A percentile compares a stretch with the other conserved stretches of the same genome.
Evolutionary conservation across 2,797 vertebrate species (phyloP).

Genomic region (Phalanger gymnotis): DNA sequence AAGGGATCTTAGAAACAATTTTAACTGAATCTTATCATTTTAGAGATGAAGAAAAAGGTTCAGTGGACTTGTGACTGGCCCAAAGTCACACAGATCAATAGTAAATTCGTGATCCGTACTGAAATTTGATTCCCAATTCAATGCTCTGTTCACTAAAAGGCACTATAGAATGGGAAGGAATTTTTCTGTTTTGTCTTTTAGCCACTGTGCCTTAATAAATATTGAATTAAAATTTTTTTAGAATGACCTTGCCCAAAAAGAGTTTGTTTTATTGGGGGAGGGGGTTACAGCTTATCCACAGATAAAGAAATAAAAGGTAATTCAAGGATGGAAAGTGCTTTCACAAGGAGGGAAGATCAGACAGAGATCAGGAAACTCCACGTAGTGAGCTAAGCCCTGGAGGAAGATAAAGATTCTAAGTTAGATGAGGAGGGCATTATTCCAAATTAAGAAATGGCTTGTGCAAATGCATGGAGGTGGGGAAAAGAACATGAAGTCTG

Average conservation of each 20-base stretch:
- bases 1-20: neutral
- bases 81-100: neutral
- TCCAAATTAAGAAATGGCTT: neutral
- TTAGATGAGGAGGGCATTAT: neutral
- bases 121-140: neutral
- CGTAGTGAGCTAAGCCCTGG: neutral
- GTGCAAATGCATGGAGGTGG: neutral
- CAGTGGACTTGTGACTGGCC: neutral
- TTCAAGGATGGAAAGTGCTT: neutral
- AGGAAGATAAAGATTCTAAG: neutral
- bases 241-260: neutral
- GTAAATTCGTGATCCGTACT: neutral
- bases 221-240: neutral
- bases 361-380: neutral
- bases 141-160: neutral
- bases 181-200: neutral
- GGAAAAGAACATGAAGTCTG: neutral
- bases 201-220: neutral
- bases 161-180: neutral
- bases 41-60: neutral
- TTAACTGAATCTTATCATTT: neutral
- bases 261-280: neutral
- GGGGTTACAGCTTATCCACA: neutral
- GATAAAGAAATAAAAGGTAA: neutral
- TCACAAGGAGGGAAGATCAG: neutral